Percentiles rank a stretch among this genome's conserved stretches.
Evolutionary conservation across 2,797 vertebrate genomes (phyloP).

Genomic region (Sebastolobus altivelis): DNA sequence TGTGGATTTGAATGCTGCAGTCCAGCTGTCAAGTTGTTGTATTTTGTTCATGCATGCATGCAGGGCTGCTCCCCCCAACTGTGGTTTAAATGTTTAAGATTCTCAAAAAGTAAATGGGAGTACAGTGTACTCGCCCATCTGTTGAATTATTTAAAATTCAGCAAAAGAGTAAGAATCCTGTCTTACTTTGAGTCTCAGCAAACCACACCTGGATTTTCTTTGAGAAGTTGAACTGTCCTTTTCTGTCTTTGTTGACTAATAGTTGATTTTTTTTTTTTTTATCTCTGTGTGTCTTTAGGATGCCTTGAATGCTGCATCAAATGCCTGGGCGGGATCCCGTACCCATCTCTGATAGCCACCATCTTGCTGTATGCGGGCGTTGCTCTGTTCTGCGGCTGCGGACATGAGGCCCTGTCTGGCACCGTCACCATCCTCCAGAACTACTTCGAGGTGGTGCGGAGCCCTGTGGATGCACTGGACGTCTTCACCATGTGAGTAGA

Average conservation of each 20-base stretch:
- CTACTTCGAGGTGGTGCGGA: conserved; percentile 97
- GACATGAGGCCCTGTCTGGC: conserved; percentile 96
- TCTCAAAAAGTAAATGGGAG: conserved; percentile 19
- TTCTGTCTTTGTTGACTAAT: background rate
- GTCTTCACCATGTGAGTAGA: conserved; percentile 96
- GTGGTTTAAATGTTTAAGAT: conserved; percentile 13
- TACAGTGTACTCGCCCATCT: conserved; percentile 6
- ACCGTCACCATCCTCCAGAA: conserved; percentile 97
- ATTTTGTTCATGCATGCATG: background rate
- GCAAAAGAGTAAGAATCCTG: background rate
- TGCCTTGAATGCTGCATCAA: conserved; percentile 98
- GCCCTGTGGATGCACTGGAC: conserved; percentile 93
- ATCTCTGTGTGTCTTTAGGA: conserved; percentile 79
- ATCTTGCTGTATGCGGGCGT: conserved; percentile 97
- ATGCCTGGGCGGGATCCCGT: conserved; percentile 97
- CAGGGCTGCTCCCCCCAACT: background rate
- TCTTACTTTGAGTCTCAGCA: background rate
- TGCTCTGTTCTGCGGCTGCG: conserved; percentile 97
- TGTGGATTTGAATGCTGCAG: background rate
- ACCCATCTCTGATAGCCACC: conserved; percentile 96
- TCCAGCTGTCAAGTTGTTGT: background rate
- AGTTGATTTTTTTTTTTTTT: background rate
- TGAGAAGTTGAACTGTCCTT: background rate
- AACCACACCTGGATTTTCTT: background rate
- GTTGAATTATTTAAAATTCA: conserved; percentile 47